Evolutionary conservation across 1,140 invertebrate species (phyloP).

Genomic region (Diabrotica undecimpunctata): DNA sequence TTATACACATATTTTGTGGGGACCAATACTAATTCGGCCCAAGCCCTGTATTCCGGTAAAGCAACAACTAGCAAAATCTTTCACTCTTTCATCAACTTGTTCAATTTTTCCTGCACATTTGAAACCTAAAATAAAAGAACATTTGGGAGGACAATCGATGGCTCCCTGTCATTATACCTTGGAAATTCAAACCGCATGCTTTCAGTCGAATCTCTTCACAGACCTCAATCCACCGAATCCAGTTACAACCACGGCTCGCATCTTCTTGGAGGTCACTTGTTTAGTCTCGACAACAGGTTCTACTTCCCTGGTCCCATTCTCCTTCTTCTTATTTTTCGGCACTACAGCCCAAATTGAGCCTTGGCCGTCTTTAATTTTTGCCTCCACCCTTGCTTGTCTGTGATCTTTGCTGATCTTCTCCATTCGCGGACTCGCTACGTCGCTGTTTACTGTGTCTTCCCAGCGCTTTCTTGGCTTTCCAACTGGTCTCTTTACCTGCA

Average conservation of each 20-base stretch:
- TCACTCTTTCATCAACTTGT: conserved; percentile 75
- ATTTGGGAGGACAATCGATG: conserved; percentile 79
- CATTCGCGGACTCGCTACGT: no score
- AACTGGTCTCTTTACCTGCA: no score
- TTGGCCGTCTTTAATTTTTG: no score
- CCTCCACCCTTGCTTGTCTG: no score
- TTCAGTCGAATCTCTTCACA: conserved; percentile 74
- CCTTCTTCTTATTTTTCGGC: no score
- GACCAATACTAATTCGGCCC: conserved; percentile 79
- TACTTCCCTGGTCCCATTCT: conserved; percentile 52
- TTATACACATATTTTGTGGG: conserved; percentile 75
- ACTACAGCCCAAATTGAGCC: no score
- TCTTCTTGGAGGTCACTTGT: conserved; percentile 67
- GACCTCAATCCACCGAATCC: conserved; percentile 80
- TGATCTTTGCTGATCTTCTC: no score
- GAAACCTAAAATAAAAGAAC: conserved; percentile 82
- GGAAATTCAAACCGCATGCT: conserved; percentile 76
- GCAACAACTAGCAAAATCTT: conserved; percentile 79
- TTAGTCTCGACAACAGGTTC: conserved; percentile 49
- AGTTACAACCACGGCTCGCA: conserved; percentile 76
- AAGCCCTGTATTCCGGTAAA: conserved; percentile 76
- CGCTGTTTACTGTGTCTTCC: no score
- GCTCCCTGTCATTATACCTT: conserved; percentile 85
- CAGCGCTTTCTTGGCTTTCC: no score
- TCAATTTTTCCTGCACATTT: conserved; percentile 84